Conservation (phyloP, 2,113 vertebrate genomes). For the Sapajus apella region DNA sequence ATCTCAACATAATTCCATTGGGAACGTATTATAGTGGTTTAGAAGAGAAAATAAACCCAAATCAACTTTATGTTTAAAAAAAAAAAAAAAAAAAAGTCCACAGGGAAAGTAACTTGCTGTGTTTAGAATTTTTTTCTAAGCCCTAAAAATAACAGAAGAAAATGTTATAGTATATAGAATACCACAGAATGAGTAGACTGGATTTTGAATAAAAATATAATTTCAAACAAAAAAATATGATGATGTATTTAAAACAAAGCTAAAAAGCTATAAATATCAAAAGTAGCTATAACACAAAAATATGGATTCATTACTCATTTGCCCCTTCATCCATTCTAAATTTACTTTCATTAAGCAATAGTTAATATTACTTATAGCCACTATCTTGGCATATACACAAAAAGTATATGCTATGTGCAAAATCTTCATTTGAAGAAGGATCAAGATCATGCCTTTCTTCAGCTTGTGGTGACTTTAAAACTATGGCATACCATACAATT, state of each 20-base stretch:
- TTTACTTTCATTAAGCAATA: neutral
- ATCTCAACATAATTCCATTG: slow-evolving; percentile 35
- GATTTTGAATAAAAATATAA: slow-evolving; percentile 52
- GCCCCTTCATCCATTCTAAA: neutral
- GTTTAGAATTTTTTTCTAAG: slow-evolving; percentile 2
- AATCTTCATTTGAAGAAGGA: neutral
- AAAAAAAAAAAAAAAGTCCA: neutral
- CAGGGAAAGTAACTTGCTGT: slow-evolving; percentile 8
- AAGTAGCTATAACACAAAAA: neutral
- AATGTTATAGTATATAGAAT: neutral
- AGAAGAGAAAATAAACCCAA: slow-evolving; percentile 45
- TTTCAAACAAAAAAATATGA: slow-evolving; percentile 1
- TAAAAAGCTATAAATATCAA: neutral
- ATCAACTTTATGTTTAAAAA: slow-evolving; percentile 15
- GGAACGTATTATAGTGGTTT: neutral
- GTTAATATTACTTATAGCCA: neutral
- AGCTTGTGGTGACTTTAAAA: neutral
- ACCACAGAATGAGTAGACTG: neutral
- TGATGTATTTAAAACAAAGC: slow-evolving; percentile 27
- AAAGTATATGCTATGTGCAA: neutral
- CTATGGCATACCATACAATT: neutral
- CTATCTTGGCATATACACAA: neutral
- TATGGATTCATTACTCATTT: neutral
- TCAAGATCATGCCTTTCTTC: neutral
- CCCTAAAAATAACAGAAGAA: slow-evolving; percentile 2